These are phyloP conservation scores for Parapsyche elsis DNA, from an alignment of 1,140 invertebrate species.

Conservation along the genomic window DNA sequence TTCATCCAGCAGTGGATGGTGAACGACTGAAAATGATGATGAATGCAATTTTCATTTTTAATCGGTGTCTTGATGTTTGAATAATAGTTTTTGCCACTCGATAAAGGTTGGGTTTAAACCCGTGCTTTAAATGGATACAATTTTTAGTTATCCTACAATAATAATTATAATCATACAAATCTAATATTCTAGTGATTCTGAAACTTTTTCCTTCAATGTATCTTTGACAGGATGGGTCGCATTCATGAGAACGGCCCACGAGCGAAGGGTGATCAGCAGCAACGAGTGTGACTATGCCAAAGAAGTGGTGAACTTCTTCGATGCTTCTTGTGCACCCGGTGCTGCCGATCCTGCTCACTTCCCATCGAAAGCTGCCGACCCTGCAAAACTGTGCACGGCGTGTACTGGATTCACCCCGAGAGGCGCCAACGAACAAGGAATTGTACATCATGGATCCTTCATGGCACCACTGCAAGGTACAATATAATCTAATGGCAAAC, in stretches of 20 bases:
- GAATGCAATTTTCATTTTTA: too few relatives aligned
- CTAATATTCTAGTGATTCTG: neutral
- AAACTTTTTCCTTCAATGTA: neutral
- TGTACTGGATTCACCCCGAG: constrained; percentile 56
- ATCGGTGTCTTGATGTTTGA: too few relatives aligned
- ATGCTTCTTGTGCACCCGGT: constrained; percentile 71
- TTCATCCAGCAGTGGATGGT: too few relatives aligned
- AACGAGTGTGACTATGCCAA: constrained; percentile 69
- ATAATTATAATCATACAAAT: too few relatives aligned
- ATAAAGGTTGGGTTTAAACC: too few relatives aligned
- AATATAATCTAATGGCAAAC: neutral
- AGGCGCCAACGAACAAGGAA: constrained; percentile 47
- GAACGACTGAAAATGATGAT: too few relatives aligned
- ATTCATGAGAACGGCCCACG: constrained; percentile 67
- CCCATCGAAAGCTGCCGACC: constrained; percentile 57
- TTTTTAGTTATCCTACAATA: too few relatives aligned
- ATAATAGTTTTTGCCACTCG: too few relatives aligned
- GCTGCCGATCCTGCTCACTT: constrained; percentile 65
- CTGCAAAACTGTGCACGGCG: constrained; percentile 58
- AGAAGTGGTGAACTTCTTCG: constrained; percentile 69
- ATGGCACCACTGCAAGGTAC: constrained; percentile 9
- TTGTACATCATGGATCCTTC: neutral
- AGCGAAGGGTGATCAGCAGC: constrained; percentile 61
- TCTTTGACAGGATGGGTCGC: constrained; percentile 68
- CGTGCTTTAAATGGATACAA: too few relatives aligned